phyloP scores from a whole-genome alignment of 1,140 invertebrate species.

The Cotesia vestalis region DNA sequence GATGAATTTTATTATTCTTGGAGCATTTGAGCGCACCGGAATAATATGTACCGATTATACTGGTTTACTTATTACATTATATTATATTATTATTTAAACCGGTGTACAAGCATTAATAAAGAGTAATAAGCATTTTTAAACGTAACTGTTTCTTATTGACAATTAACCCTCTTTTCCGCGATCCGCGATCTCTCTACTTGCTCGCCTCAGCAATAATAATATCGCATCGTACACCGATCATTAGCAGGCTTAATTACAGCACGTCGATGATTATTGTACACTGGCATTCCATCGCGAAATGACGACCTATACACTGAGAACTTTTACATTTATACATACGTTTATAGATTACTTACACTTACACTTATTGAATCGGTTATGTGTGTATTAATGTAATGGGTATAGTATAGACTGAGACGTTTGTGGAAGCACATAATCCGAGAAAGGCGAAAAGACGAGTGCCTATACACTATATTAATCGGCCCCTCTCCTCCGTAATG shows the following conservation, averaged over 20 bases:
- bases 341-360: no score
- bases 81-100: slow-evolving; percentile 5
- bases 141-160: slow-evolving; percentile 28
- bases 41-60: background rate
- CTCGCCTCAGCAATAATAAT: background rate
- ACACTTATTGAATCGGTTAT: no score
- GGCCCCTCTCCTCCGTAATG: background rate
- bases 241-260: slow-evolving; percentile 60
- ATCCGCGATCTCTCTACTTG: slow-evolving; percentile 10
- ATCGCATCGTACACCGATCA: slow-evolving; percentile 41
- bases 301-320: no score
- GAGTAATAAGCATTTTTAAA: slow-evolving; percentile 2
- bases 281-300: slow-evolving; percentile 42
- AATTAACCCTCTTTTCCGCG: slow-evolving; percentile 29
- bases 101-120: slow-evolving; percentile 15
- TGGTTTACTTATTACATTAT: background rate
- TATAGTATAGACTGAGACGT: no score
- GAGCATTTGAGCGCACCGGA: no score
- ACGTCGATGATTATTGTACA: slow-evolving; percentile 49
- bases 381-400: no score
- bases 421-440: no score
- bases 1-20: no score
- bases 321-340: no score
- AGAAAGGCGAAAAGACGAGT: no score
- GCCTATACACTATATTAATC: slow-evolving; percentile 11